These are phyloP conservation scores for Orycteropus afer DNA, from an alignment of 2,113 vertebrate genomes.

Conservation along the genomic window DNA sequence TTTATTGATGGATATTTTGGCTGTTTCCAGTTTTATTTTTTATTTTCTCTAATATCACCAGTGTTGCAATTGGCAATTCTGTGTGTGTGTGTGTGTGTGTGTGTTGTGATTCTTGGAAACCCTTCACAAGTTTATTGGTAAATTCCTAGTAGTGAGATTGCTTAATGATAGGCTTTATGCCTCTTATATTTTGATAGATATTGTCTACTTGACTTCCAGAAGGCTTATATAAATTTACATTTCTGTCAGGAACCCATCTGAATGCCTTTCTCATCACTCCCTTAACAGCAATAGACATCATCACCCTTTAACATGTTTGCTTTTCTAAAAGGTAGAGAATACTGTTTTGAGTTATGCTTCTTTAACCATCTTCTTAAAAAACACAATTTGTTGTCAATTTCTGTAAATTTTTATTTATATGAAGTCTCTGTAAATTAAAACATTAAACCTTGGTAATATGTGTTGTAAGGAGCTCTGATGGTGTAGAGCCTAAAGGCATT, in stretches of 20 bases:
- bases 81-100: neutral
- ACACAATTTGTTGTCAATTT: neutral
- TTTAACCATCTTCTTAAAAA: neutral
- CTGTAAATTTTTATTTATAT: slow-evolving; percentile 7
- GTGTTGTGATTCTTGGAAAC: neutral
- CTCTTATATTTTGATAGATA: neutral
- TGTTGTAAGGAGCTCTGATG: no score
- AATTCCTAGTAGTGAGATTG: neutral
- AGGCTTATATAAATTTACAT: slow-evolving; percentile 11
- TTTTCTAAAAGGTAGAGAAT: neutral
- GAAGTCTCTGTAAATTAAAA: neutral
- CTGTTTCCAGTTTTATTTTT: neutral
- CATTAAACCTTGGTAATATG: neutral
- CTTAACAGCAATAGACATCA: neutral
- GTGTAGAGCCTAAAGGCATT: no score
- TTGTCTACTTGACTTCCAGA: neutral
- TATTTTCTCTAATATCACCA: neutral
- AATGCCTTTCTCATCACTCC: neutral
- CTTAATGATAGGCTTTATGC: neutral
- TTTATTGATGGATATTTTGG: neutral
- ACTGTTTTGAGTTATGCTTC: neutral
- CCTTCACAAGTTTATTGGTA: neutral
- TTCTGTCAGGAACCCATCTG: neutral
- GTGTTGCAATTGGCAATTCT: neutral
- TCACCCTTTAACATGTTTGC: neutral